A percentile compares a stretch with the other conserved stretches of the same genome.
Evolutionary conservation across 2,888 invertebrate species (phyloP).

Genomic region (Apamea monoglypha): DNA sequence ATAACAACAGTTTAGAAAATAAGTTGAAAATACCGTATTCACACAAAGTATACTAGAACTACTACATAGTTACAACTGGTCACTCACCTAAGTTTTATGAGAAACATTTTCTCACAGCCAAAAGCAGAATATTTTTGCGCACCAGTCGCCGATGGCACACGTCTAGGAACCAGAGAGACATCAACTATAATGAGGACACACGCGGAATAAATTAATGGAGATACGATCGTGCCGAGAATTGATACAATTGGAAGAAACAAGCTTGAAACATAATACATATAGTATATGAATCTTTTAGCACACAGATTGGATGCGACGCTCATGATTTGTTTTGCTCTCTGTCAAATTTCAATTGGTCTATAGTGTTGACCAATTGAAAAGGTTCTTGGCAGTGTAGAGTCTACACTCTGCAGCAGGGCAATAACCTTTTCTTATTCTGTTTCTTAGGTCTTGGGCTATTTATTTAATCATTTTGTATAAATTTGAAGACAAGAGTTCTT

Average conservation of each 20-base stretch:
- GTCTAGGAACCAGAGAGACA: constrained; percentile 47
- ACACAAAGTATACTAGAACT: constrained; percentile 3
- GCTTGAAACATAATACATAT: constrained; percentile 36
- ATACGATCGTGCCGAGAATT: constrained; percentile 65
- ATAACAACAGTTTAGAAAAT: constrained; percentile 10
- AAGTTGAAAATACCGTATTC: not conserved
- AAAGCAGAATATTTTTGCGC: constrained; percentile 20
- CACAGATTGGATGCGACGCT: constrained; percentile 35
- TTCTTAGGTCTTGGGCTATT: not conserved
- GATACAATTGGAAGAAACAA: constrained; percentile 65
- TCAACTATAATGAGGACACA: constrained; percentile 60
- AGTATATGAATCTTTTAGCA: constrained; percentile 37
- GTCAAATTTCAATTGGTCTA: constrained; percentile 13
- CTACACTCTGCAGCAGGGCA: not conserved
- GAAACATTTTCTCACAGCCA: constrained; percentile 47
- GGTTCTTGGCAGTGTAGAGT: not conserved
- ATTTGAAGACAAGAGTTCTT: not conserved
- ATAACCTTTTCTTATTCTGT: not conserved
- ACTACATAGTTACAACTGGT: constrained; percentile 5
- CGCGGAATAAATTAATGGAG: constrained; percentile 66
- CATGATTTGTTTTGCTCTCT: constrained; percentile 36
- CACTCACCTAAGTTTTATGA: constrained; percentile 58
- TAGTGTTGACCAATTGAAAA: not conserved
- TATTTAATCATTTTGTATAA: not conserved
- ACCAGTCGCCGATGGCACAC: constrained; percentile 33